phyloP scores from a whole-genome alignment of 1,140 invertebrate species.

The Plodia interpunctella region DNA sequence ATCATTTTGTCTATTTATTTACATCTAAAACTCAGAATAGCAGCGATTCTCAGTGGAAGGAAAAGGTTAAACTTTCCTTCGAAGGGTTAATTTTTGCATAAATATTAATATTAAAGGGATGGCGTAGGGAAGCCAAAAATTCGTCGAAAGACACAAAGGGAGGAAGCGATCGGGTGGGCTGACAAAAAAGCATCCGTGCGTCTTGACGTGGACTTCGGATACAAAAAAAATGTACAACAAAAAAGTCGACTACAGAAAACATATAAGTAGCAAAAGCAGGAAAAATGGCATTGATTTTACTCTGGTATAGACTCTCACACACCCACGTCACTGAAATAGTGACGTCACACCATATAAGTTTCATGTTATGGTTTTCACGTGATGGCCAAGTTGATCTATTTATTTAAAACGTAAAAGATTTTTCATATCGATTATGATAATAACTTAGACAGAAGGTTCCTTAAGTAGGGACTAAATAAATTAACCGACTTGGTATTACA shows the following conservation, averaged over 20 bases:
- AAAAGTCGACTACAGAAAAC: background rate
- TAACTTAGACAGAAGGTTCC: too few species aligned
- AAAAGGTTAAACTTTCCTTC: background rate
- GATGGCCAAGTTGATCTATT: too few species aligned
- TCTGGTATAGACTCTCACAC: background rate
- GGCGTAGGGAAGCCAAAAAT: slow-evolving; percentile 53
- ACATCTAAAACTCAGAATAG: too few species aligned
- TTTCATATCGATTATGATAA: too few species aligned
- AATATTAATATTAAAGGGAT: slow-evolving; percentile 57
- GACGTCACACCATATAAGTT: too few species aligned
- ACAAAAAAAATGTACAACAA: slow-evolving; percentile 40
- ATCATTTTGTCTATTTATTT: too few species aligned
- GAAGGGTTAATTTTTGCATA: slow-evolving; percentile 10
- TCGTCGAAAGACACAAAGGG: slow-evolving; percentile 64
- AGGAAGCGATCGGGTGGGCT: slow-evolving; percentile 65
- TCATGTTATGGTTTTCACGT: too few species aligned
- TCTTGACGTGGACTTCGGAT: slow-evolving; percentile 39
- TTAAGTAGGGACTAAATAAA: too few species aligned
- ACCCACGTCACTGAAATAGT: too few species aligned
- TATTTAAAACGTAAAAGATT: too few species aligned
- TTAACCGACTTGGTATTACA: too few species aligned
- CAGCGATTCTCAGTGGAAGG: background rate
- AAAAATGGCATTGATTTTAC: background rate
- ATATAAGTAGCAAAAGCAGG: background rate
- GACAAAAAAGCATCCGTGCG: slow-evolving; percentile 51